A percentile compares a stretch with the other conserved stretches of the same genome.
phyloP scores from a whole-genome alignment of 37 sponge, comb jelly and placozoan genomes.

The Chondrilla cf. caribensis region DNA sequence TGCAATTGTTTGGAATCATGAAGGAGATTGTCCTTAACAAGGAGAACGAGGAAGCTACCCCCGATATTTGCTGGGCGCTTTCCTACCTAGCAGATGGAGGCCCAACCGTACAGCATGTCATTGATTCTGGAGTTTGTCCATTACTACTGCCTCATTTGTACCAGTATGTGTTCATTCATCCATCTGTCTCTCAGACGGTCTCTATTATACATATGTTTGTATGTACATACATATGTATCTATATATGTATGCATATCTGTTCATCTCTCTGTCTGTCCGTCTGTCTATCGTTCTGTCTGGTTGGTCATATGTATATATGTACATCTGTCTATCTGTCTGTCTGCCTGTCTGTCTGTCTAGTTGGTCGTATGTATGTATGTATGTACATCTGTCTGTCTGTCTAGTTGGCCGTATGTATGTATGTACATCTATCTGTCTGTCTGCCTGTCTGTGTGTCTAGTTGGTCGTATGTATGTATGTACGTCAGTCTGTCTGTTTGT shows the following conservation, averaged over 20 bases:
- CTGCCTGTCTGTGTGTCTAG: no score
- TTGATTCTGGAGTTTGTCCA: slow-evolving; percentile 62
- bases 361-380: not conserved
- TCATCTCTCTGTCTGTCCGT: not conserved
- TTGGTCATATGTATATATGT: not conserved
- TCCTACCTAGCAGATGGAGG: slow-evolving; percentile 25
- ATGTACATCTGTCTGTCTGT: not conserved
- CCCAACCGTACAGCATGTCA: slow-evolving; percentile 56
- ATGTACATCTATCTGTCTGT: no score
- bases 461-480: no score
- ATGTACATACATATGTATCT: not conserved
- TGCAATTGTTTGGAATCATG: slow-evolving; percentile 73
- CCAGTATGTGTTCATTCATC: not conserved
- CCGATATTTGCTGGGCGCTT: slow-evolving; percentile 28
- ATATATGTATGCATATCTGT: not conserved
- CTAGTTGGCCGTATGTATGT: not conserved
- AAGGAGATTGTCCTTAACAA: slow-evolving; percentile 59
- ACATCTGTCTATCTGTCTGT: not conserved
- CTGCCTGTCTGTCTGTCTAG: not conserved
- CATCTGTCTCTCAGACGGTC: no score
- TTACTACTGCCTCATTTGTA: not conserved
- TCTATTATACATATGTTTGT: not conserved
- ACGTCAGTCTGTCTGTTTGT: not conserved
- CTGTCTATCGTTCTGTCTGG: not conserved
- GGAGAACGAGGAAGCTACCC: slow-evolving; percentile 9